A percentile compares a stretch with the other conserved stretches of the same genome.
Evolutionary conservation across 2,113 vertebrate genomes (phyloP).

Genomic region (Strix aluco): DNA sequence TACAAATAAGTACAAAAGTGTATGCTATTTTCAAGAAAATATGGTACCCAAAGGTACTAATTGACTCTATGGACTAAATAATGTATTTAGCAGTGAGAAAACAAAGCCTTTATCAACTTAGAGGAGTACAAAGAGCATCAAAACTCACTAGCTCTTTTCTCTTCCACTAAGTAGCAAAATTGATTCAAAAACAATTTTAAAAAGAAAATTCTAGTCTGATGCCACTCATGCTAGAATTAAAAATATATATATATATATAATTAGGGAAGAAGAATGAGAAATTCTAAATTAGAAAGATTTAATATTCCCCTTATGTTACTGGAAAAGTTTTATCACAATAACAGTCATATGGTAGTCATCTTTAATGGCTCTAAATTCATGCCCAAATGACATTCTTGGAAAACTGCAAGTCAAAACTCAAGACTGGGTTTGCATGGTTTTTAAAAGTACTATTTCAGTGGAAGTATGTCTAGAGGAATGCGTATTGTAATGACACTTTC

Average conservation of each 20-base stretch:
- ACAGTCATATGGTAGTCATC: background rate
- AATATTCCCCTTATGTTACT: background rate
- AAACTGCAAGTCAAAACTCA: background rate
- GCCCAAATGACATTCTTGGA: background rate
- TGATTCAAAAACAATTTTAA: background rate
- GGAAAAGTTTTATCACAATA: background rate
- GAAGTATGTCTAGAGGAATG: background rate
- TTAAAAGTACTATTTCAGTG: background rate
- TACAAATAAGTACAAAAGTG: conserved; percentile 52
- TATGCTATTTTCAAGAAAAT: conserved; percentile 49
- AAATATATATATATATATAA: background rate
- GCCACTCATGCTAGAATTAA: background rate
- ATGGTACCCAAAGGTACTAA: conserved; percentile 53
- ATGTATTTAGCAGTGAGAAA: conserved; percentile 27
- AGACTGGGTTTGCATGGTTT: background rate
- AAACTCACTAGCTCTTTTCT: background rate
- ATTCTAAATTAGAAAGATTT: background rate
- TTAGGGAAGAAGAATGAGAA: background rate
- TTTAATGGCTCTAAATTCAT: background rate
- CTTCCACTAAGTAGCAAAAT: background rate
- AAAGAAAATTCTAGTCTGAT: background rate
- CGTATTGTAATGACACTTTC: background rate
- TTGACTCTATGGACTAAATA: conserved; percentile 18
- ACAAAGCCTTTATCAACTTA: conserved; percentile 23
- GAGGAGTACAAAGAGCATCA: background rate